A percentile compares a stretch with the other conserved stretches of the same genome.
phyloP scores from a whole-genome alignment of 2,888 invertebrate species.

The Lithophane leautieri region DNA sequence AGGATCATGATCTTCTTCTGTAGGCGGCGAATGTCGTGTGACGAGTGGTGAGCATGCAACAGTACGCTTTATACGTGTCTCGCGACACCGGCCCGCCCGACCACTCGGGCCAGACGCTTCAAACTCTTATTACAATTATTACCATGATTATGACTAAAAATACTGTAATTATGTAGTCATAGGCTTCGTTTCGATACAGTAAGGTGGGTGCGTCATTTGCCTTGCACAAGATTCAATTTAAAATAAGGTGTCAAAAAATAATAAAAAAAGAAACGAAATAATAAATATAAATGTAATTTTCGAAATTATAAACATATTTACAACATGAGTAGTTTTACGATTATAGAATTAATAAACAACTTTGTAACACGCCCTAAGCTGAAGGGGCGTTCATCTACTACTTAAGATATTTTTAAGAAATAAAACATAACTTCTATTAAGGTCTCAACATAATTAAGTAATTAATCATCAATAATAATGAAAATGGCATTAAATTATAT shows the following conservation, averaged over 20 bases:
- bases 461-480: conserved; percentile 76
- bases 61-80: conserved; percentile 85
- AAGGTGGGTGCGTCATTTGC: conserved; percentile 87
- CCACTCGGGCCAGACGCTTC: conserved; percentile 67
- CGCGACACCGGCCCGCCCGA: conserved; percentile 65
- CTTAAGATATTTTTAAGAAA: conserved; percentile 70
- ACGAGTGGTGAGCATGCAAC: conserved; percentile 83
- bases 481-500: conserved; percentile 85
- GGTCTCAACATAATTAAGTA: conserved; percentile 75
- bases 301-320: conserved; percentile 87
- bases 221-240: conserved; percentile 63
- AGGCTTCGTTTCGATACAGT: conserved; percentile 52
- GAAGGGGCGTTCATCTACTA: conserved; percentile 67
- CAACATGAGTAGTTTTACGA: conserved; percentile 83
- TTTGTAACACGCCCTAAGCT: conserved; percentile 74
- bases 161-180: conserved; percentile 41
- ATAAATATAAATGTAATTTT: conserved; percentile 90
- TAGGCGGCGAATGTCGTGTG: conserved; percentile 80
- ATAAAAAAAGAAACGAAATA: conserved; percentile 82
- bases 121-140: conserved; percentile 67
- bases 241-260: conserved; percentile 74
- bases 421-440: conserved; percentile 71
- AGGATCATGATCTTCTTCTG: conserved; percentile 98
- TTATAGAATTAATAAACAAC: conserved; percentile 77
- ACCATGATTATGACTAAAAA: conserved; percentile 55